These are phyloP conservation scores for Hydrozoanthus gracilis DNA, from an alignment of 92 coral and sea anemone species.

Conservation along the genomic window DNA sequence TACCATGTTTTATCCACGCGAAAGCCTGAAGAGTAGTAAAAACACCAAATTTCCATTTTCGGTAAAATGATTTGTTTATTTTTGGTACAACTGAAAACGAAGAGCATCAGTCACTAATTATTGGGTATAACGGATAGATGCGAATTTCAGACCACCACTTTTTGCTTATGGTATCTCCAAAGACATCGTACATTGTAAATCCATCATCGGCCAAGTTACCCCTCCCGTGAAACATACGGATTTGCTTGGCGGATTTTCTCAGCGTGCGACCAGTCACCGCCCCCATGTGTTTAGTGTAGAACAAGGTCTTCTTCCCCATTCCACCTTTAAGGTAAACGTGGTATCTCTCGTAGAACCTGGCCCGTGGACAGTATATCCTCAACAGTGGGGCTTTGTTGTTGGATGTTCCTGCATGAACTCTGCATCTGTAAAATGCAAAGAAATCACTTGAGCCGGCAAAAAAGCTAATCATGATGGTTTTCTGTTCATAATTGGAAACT, in stretches of 20 bases:
- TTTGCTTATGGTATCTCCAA: no score
- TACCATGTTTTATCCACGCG: no score
- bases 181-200: no score
- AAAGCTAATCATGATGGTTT: background rate
- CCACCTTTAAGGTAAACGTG: background rate
- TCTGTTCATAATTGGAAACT: no score
- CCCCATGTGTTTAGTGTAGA: background rate
- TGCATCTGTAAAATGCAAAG: background rate
- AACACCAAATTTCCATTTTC: no score
- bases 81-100: no score
- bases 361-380: background rate
- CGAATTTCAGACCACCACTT: no score
- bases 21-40: no score
- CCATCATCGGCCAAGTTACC: no score
- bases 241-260: background rate
- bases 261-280: background rate
- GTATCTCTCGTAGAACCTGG: conserved; percentile 4
- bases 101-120: no score
- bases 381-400: background rate
- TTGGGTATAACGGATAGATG: no score
- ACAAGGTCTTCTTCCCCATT: conserved; percentile 11
- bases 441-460: background rate
- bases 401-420: background rate
- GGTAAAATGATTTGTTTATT: no score
- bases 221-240: background rate